Percentiles rank a stretch among this genome's conserved stretches.
Evolutionary conservation across 2,113 vertebrate genomes (phyloP).

Genomic region (Tringa solitaria): DNA sequence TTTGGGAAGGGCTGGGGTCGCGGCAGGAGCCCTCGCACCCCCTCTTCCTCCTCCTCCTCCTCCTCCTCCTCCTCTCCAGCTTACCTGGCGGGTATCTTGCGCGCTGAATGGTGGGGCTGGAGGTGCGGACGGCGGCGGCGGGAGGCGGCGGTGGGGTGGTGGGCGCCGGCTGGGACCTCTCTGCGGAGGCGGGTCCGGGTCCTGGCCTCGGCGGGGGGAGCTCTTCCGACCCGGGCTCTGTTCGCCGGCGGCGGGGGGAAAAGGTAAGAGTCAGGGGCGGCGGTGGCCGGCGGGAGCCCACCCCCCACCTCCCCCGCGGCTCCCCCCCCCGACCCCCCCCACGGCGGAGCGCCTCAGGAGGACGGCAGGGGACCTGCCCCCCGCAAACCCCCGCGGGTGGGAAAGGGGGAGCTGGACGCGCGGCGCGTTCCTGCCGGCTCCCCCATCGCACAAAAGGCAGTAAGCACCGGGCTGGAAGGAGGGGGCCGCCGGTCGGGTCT

Average conservation of each 20-base stretch:
- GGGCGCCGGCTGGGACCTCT: constrained; percentile 69
- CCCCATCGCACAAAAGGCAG: neutral
- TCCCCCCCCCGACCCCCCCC: too few species aligned
- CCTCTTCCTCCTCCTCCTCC: accelerated
- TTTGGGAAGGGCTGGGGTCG: neutral
- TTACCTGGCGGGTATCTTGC: constrained; percentile 92
- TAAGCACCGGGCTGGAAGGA: neutral
- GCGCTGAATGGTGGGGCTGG: constrained; percentile 93
- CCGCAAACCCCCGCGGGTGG: neutral
- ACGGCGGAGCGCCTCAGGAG: neutral
- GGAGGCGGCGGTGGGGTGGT: constrained; percentile 52
- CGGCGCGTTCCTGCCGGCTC: neutral
- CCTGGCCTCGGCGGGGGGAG: constrained; percentile 78
- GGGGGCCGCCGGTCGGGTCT: neutral
- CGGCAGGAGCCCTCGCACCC: neutral
- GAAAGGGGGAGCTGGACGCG: neutral
- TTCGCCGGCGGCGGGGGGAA: neutral
- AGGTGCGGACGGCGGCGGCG: constrained; percentile 79
- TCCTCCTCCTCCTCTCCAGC: neutral
- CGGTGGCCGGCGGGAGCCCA: neutral
- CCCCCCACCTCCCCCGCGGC: too few species aligned
- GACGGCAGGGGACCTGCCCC: neutral
- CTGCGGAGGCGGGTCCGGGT: constrained; percentile 76
- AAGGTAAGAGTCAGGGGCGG: neutral
- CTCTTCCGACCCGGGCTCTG: constrained; percentile 91